Evolutionary conservation across 64 coral and sea anemone genomes (phyloP), one percentile per base, ranked within the genome.

Genomic region (Catalaphyllia jardinei): DNA sequence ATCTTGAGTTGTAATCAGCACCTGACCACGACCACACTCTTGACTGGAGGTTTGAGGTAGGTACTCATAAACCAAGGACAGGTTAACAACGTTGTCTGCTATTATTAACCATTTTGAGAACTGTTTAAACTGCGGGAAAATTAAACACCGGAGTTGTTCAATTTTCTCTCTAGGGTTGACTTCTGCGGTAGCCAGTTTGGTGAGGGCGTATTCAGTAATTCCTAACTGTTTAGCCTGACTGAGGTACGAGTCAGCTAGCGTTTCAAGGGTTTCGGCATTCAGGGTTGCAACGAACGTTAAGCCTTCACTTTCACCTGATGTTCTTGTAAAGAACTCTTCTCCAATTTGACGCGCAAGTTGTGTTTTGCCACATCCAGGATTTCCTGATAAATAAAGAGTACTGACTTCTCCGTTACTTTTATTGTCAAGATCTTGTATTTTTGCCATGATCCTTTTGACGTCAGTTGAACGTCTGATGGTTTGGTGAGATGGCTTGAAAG

Each of bases 331-430:
- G 42, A 86, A 77, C 18, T 82, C n/a, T 51, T 86, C 52, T 76
- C 72, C 71, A 29, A 91, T 17, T 65, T 86, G 71, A 22, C 89
- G 83, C 14, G 89, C 89, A 31, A 91, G 46, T 49, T 86, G 65
- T 50, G 71, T 86, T 65, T 91, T 91, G 18, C 89, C 89, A 77
- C 72, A 86, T n/a, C 89, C 89, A 11, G 89, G 89, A 52, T 78
- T 86, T 51, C 89, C 89, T 76, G 89, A 91, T 14, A 91, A 74
- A 54, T 86, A 91, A 11, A 86, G 10, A 2, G 75, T 74, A 22
- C 80, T 91, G 3, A 91, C 33, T 30, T 60, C 72, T 19, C 71
- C 79, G 10, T 38, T 73, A 29, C 39, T 64, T 0, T 16, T 25
- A 24, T 77, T 16, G 18, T 62, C 24, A 54, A 88, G 33, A 0